phyloP scores from a whole-genome alignment of 2,113 vertebrate genomes.

The Oophaga pumilio region DNA sequence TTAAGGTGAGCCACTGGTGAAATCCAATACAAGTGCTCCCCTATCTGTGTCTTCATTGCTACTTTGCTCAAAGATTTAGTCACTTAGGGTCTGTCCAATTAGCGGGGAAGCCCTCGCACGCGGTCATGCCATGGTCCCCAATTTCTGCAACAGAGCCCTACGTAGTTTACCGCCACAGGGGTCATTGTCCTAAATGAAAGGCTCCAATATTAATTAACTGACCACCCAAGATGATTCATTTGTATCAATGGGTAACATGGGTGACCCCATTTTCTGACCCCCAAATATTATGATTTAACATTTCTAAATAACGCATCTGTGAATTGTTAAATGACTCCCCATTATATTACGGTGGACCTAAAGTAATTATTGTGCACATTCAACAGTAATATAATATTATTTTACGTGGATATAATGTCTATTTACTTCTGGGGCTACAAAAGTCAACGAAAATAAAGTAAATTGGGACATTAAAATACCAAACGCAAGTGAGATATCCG shows the following conservation, averaged over 20 bases:
- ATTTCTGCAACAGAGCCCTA: no score
- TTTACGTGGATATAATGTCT: not conserved
- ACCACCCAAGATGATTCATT: not conserved
- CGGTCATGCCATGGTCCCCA: no score
- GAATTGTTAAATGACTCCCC: not conserved
- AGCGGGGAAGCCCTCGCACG: no score
- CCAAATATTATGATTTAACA: not conserved
- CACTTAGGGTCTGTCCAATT: no score
- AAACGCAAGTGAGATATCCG: not conserved
- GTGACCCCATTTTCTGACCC: not conserved
- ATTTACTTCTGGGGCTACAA: not conserved
- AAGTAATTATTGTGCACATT: not conserved
- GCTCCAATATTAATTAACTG: not conserved
- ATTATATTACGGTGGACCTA: not conserved
- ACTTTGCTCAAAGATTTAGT: no score
- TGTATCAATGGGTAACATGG: no score
- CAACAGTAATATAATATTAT: not conserved
- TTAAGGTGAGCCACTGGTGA: no score
- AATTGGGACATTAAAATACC: not conserved
- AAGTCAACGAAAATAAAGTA: not conserved
- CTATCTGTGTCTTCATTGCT: no score
- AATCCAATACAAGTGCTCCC: no score
- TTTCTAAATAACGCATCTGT: not conserved
- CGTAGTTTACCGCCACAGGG: no score
- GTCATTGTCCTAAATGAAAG: not conserved